Evolutionary conservation across 2,888 invertebrate species (phyloP).

Genomic region (Teleogryllus oceanicus): DNA sequence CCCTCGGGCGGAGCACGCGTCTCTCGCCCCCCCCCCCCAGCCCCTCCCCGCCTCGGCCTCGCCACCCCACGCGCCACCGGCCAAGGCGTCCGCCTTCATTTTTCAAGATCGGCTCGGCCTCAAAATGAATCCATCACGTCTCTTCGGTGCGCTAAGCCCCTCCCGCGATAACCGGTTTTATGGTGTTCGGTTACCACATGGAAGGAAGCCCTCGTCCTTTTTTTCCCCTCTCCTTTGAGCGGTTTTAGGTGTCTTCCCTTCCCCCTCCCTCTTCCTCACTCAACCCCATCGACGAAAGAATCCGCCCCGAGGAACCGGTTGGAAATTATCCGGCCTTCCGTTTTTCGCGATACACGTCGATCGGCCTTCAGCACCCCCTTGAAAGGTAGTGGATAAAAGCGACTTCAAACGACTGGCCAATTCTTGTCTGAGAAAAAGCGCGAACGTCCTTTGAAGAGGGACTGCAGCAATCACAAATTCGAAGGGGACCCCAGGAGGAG

Average conservation of each 20-base stretch:
- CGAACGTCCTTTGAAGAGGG: background rate
- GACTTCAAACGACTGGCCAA: too few species aligned
- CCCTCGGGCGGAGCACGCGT: background rate
- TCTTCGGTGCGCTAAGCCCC: background rate
- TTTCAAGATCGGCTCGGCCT: background rate
- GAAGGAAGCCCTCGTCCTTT: too few species aligned
- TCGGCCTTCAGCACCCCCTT: too few species aligned
- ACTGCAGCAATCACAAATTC: conserved; percentile 7
- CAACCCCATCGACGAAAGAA: too few species aligned
- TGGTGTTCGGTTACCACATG: background rate
- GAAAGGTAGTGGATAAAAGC: too few species aligned
- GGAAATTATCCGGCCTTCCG: too few species aligned
- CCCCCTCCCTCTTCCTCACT: too few species aligned
- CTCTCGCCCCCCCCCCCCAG: background rate
- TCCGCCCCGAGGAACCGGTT: too few species aligned
- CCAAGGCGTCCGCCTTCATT: background rate
- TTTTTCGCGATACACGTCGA: too few species aligned
- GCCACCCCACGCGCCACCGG: background rate
- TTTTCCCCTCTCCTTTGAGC: too few species aligned
- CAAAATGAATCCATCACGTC: conserved; percentile 11
- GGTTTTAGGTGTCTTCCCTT: too few species aligned
- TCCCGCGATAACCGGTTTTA: background rate
- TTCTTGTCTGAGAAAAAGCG: too few species aligned
- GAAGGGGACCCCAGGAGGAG: background rate
- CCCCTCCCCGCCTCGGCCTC: background rate